These are phyloP conservation scores for Gobius niger DNA, from an alignment of 2,113 vertebrate species.

Conservation along the genomic window DNA sequence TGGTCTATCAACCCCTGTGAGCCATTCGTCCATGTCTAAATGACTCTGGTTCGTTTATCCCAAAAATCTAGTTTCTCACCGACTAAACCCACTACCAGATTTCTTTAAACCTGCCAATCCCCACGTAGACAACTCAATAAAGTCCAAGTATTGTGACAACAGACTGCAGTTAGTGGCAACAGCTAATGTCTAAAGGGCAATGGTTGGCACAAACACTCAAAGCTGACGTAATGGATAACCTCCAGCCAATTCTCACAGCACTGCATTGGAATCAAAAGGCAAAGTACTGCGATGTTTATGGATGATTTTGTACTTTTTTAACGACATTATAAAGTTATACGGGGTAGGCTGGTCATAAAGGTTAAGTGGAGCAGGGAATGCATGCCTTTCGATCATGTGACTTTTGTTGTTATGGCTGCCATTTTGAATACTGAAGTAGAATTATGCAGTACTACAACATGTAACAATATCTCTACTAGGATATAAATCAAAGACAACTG, in stretches of 20 bases:
- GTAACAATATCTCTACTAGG: too few relatives aligned
- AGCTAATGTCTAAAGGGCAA: conserved; percentile 25
- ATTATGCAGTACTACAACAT: too few relatives aligned
- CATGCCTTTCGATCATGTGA: background rate
- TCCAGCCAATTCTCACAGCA: background rate
- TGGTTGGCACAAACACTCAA: conserved; percentile 12
- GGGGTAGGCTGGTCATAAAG: background rate
- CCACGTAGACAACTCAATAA: background rate
- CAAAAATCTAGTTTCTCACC: background rate
- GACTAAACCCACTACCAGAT: background rate
- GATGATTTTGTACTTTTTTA: background rate
- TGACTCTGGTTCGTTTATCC: background rate
- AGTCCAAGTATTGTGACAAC: conserved; percentile 13
- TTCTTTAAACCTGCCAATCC: background rate
- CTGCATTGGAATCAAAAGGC: background rate
- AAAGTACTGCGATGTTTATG: background rate
- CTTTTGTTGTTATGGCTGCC: too few relatives aligned
- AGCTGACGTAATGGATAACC: conserved; percentile 24
- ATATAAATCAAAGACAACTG: too few relatives aligned
- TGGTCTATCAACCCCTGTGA: too few relatives aligned
- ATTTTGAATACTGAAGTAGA: too few relatives aligned
- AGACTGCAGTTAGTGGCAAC: conserved; percentile 16
- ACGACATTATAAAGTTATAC: background rate
- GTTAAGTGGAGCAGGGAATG: background rate
- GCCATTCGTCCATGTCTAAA: too few relatives aligned